These are phyloP conservation scores for Ivindomyrus marchei DNA, from an alignment of 2,113 vertebrate species.

Conservation along the genomic window DNA sequence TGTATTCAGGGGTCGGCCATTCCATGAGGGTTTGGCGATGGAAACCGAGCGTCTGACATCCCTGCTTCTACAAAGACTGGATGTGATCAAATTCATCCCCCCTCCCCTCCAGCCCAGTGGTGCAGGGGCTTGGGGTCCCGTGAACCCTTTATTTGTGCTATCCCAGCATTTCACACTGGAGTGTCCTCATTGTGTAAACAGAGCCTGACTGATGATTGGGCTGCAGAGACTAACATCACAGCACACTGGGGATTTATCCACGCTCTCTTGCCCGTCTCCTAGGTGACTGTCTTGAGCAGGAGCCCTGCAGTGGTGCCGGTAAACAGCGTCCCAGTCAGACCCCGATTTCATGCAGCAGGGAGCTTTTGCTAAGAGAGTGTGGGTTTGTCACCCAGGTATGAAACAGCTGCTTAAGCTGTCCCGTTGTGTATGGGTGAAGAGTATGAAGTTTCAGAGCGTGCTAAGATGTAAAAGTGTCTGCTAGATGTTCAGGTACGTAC, in stretches of 20 bases:
- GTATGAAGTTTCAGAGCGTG: neutral
- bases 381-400: neutral
- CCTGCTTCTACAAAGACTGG: neutral
- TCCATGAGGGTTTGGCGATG: neutral
- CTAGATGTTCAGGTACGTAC: neutral
- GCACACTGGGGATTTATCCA: neutral
- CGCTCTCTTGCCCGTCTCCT: neutral
- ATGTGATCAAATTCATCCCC: neutral
- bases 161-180: slow-evolving; percentile 7
- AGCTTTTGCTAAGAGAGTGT: neutral
- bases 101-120: neutral
- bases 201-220: slow-evolving; percentile 21
- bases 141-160: slow-evolving; percentile 5
- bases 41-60: neutral
- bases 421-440: neutral
- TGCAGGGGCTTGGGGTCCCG: neutral
- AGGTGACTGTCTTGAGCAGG: neutral
- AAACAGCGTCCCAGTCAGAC: neutral
- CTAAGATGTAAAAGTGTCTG: neutral
- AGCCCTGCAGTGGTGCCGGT: no score
- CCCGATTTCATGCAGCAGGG: neutral
- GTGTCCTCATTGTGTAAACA: slow-evolving; percentile 19
- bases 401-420: neutral
- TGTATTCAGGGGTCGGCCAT: neutral
- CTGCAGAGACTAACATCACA: neutral